These are phyloP conservation scores for Lathamus discolor DNA, from an alignment of 2,113 vertebrate genomes.

Conservation along the genomic window DNA sequence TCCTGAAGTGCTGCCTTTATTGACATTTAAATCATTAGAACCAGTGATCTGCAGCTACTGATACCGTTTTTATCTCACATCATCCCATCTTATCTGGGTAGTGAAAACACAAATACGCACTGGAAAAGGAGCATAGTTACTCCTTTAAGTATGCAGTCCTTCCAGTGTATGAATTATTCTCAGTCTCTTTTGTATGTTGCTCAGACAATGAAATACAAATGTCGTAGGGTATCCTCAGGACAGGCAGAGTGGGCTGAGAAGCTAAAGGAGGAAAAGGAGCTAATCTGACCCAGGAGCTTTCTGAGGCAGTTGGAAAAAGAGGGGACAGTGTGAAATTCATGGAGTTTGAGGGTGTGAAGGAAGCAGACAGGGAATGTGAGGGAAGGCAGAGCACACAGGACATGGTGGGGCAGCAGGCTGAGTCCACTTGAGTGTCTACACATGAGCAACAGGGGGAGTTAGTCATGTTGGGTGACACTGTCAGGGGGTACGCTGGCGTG, in stretches of 20 bases:
- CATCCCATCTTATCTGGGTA: background rate
- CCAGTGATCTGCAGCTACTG: background rate
- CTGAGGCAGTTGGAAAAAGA: background rate
- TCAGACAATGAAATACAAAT: background rate
- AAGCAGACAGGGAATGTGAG: background rate
- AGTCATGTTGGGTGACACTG: background rate
- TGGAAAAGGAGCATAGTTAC: background rate
- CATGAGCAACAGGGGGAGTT: background rate
- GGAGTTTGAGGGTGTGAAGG: background rate
- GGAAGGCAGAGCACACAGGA: background rate
- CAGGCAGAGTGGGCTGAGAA: background rate
- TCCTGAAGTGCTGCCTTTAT: background rate
- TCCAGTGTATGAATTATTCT: background rate
- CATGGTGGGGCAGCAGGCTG: fast-evolving
- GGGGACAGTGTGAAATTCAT: background rate
- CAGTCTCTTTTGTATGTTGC: background rate
- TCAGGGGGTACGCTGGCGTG: background rate
- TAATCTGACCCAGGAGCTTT: background rate
- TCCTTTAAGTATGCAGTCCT: background rate
- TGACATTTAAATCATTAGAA: background rate
- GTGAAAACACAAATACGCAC: background rate
- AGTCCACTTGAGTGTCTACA: fast-evolving
- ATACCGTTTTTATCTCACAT: background rate
- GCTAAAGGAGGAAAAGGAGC: background rate
- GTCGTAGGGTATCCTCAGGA: background rate